These are phyloP conservation scores for Horisme vitalbata DNA, from an alignment of 2,888 invertebrate species.

Conservation along the genomic window DNA sequence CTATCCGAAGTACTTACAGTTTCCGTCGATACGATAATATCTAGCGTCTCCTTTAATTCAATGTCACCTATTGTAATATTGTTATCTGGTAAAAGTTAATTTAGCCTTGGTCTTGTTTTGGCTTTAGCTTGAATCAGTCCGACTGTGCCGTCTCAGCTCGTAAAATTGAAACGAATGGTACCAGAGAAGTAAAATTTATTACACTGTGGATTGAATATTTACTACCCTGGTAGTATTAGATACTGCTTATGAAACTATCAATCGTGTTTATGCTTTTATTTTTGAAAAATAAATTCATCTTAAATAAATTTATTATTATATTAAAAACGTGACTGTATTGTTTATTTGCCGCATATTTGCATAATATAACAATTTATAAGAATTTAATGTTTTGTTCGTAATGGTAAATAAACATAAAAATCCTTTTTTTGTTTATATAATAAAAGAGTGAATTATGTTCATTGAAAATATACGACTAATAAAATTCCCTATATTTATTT, in stretches of 20 bases:
- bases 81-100: constrained; percentile 49
- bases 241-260: too few relatives aligned
- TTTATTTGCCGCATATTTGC: too few relatives aligned
- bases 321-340: too few relatives aligned
- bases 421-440: too few relatives aligned
- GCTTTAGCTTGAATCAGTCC: constrained; percentile 11
- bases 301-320: too few relatives aligned
- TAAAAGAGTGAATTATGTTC: constrained; percentile 23
- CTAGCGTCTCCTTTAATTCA: constrained; percentile 42
- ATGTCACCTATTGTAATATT: constrained; percentile 61
- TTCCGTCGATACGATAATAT: constrained; percentile 43
- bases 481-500: constrained; percentile 30
- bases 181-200: neutral
- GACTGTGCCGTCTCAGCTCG: constrained; percentile 1
- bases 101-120: constrained; percentile 46
- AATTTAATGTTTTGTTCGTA: too few relatives aligned
- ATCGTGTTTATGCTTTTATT: too few relatives aligned
- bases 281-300: too few relatives aligned
- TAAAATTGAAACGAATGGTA: neutral
- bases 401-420: too few relatives aligned
- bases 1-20: constrained; percentile 8
- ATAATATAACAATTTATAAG: too few relatives aligned
- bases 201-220: neutral
- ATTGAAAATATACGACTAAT: constrained; percentile 29
- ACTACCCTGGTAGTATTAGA: too few relatives aligned